Evolutionary conservation across 2,888 invertebrate species (phyloP), one percentile per base, ranked within the genome.

Genomic region (Noctua fimbriata): DNA sequence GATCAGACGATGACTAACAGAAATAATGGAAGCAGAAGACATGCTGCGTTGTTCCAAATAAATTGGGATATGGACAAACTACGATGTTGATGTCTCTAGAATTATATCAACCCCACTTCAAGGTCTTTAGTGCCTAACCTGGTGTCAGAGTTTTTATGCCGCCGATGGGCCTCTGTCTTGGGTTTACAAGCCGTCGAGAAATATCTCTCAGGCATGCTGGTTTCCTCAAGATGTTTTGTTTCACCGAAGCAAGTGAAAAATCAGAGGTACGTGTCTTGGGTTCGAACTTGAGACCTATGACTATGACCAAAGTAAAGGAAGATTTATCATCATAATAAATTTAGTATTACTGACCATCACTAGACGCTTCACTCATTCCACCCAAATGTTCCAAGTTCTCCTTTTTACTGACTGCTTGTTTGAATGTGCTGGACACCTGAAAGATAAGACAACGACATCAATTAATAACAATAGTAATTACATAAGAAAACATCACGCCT

Each of bases 361-460:
- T 99, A 41, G 99, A 99, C 12, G 99, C 99, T 92, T 99, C 98
- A 24, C 99, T 99, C 97, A 99, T 99, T 32, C 99, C 99, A 28
- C 99, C 99, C 80, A 99, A 96, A 36, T 99, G 99, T 94, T 99
- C 98, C 83, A 99, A 97, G 92, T 99, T 99, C 94, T 99, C 99
- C 93, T 98, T 98, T 96, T 98, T 98, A 88, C 98, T 98, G 83
- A 99, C 99, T 78, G 98, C 98, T 93, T 98, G 98, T 95, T 99
- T 99, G 96, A 99, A 99, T 88, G 98, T 98, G 92, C 98, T 98
- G 58, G 99, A 98, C 60, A 99, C 98, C 95, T 97, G 93, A 2
- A 88, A 84, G 0, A 47, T 32, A 79, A 58, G 41, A 72, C 12
- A 74, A 72, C 78, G 1, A 47, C 2, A 32, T 16, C 16, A 21